These are phyloP conservation scores for Anticlea derivata DNA, from an alignment of 2,888 invertebrate species.

Conservation along the genomic window DNA sequence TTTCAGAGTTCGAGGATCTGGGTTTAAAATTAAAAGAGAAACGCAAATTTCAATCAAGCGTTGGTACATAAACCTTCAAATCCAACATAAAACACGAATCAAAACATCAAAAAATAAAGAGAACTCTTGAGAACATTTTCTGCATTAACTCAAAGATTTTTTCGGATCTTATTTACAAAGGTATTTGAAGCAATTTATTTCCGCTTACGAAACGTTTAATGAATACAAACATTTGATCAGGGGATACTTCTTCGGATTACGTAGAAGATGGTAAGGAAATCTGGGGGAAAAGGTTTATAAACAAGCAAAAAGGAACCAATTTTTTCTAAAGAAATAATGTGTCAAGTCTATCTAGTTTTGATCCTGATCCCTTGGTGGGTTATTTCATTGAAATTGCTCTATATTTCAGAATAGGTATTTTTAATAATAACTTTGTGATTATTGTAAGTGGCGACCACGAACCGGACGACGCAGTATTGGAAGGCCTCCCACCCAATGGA, in stretches of 20 bases:
- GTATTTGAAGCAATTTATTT: constrained; percentile 40
- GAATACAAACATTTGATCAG: constrained; percentile 43
- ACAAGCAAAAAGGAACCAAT: no score
- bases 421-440: no score
- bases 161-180: constrained; percentile 35
- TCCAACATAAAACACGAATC: constrained; percentile 10
- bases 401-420: no score
- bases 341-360: no score
- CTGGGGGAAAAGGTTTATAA: background rate
- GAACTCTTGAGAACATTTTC: constrained; percentile 20
- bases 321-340: no score
- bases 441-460: no score
- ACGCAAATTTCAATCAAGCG: constrained; percentile 10
- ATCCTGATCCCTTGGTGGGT: no score
- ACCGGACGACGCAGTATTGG: no score
- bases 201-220: constrained; percentile 40
- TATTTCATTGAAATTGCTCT: no score
- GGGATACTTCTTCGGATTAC: constrained; percentile 30
- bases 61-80: constrained; percentile 12
- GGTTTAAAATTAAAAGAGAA: constrained; percentile 3
- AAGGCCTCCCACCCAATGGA: no score
- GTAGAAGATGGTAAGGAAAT: constrained; percentile 9
- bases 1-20: no score
- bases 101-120: constrained; percentile 24
- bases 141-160: constrained; percentile 27